phyloP scores from a whole-genome alignment of 2,113 vertebrate genomes.

The Burhinus bistriatus region DNA sequence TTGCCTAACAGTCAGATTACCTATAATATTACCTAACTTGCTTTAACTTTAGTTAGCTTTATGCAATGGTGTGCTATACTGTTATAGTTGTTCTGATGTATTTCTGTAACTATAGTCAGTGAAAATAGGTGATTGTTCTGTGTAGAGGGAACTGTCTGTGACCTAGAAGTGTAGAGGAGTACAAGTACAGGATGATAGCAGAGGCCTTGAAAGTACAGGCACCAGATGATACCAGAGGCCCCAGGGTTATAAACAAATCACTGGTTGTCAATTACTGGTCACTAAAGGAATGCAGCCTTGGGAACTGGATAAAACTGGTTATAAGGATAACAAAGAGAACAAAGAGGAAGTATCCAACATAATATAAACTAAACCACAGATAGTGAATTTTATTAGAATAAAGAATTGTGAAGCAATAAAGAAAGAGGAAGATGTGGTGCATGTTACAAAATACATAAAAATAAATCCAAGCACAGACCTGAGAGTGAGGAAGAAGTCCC shows the following conservation, averaged over 20 bases:
- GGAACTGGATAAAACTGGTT: not conserved
- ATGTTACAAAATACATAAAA: not conserved
- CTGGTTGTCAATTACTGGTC: not conserved
- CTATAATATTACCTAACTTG: not conserved
- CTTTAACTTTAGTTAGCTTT: not conserved
- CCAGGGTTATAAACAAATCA: not conserved
- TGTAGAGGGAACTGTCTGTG: not conserved
- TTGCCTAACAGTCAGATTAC: not conserved
- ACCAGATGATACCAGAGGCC: not conserved
- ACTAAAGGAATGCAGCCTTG: not conserved
- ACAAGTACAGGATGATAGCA: not conserved
- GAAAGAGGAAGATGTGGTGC: not conserved
- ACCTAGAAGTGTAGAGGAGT: not conserved
- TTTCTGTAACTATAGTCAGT: not conserved
- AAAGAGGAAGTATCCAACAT: not conserved
- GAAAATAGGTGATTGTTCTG: not conserved
- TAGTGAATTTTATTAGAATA: not conserved
- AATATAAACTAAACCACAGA: not conserved
- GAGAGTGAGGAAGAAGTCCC: not conserved
- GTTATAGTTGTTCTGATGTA: not conserved
- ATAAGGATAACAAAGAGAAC: not conserved
- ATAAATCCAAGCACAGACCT: not conserved
- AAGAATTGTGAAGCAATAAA: not conserved
- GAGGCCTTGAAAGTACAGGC: not conserved
- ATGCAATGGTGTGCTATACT: not conserved